Evolutionary conservation across 2,888 invertebrate species (phyloP).

Genomic region (Oscheius onirici): DNA sequence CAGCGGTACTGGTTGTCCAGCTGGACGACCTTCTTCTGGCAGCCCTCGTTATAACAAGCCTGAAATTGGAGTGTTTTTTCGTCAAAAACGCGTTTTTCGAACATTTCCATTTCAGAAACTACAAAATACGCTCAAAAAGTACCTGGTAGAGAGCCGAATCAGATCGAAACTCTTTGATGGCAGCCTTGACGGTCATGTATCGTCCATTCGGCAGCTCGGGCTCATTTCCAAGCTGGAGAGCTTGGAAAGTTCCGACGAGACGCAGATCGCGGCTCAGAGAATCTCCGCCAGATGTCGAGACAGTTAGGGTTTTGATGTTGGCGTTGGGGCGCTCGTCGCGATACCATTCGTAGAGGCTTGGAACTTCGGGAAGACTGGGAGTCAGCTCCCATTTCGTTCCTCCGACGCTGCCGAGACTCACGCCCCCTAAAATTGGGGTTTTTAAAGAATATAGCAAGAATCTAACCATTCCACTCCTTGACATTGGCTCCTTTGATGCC

Average conservation of each 20-base stretch:
- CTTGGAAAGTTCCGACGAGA: constrained; percentile 40
- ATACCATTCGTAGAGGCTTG: constrained; percentile 89
- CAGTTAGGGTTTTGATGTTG: constrained; percentile 44
- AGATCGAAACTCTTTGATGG: constrained; percentile 81
- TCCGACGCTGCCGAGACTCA: constrained; percentile 72
- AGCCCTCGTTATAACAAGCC: constrained; percentile 87
- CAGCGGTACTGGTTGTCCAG: constrained; percentile 89
- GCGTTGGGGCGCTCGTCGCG: constrained; percentile 76
- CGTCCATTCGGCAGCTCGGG: constrained; percentile 75
- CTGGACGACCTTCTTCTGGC: constrained; percentile 88
- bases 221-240: constrained; percentile 49
- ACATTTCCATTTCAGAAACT: background rate
- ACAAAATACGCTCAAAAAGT: no score
- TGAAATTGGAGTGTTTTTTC: constrained; percentile 45
- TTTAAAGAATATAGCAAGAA: background rate
- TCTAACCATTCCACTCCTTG: constrained; percentile 87
- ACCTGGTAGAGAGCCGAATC: constrained; percentile 87
- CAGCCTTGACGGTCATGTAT: constrained; percentile 83
- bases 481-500: constrained; percentile 86
- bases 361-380: constrained; percentile 88
- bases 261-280: constrained; percentile 50
- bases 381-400: constrained; percentile 79
- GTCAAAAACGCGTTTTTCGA: background rate
- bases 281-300: background rate
- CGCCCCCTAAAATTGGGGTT: constrained; percentile 63